Conservation (phyloP, 1,140 invertebrate species). For the Drosophila lacteicornis region DNA sequence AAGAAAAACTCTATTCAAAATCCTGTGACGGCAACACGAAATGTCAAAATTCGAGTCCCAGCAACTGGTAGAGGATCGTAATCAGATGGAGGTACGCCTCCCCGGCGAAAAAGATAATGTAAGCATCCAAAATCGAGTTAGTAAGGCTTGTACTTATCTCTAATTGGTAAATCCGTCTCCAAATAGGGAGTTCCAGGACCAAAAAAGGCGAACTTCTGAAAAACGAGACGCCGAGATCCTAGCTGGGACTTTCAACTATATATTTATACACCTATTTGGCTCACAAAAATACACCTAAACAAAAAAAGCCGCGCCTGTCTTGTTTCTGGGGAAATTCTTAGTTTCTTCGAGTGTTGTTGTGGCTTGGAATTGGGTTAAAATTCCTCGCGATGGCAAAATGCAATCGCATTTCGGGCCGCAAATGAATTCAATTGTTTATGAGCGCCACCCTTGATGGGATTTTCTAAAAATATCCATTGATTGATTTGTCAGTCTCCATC, state of each 20-base stretch:
- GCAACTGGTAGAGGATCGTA: too few relatives aligned
- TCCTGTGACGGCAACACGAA: too few relatives aligned
- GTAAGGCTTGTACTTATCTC: too few relatives aligned
- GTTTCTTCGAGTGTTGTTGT: not conserved
- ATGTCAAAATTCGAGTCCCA: too few relatives aligned
- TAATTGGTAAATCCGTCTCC: too few relatives aligned
- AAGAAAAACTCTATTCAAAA: too few relatives aligned
- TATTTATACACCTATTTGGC: not conserved
- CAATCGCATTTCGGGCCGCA: constrained; percentile 48
- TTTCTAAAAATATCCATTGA: constrained; percentile 50
- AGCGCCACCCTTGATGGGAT: constrained; percentile 39
- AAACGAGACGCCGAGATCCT: not conserved
- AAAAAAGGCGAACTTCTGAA: too few relatives aligned
- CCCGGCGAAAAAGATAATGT: too few relatives aligned
- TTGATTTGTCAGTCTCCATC: constrained; percentile 43
- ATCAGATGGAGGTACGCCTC: too few relatives aligned
- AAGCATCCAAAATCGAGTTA: too few relatives aligned
- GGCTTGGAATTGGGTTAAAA: constrained; percentile 58
- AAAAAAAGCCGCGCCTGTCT: not conserved
- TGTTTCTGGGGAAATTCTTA: not conserved
- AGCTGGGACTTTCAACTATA: not conserved
- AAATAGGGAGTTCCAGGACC: too few relatives aligned
- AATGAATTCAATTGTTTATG: constrained; percentile 57
- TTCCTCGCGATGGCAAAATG: constrained; percentile 28
- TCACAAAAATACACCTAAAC: constrained; percentile 4